Conservation (phyloP, 2,113 vertebrate genomes). For the Sander lucioperca region DNA sequence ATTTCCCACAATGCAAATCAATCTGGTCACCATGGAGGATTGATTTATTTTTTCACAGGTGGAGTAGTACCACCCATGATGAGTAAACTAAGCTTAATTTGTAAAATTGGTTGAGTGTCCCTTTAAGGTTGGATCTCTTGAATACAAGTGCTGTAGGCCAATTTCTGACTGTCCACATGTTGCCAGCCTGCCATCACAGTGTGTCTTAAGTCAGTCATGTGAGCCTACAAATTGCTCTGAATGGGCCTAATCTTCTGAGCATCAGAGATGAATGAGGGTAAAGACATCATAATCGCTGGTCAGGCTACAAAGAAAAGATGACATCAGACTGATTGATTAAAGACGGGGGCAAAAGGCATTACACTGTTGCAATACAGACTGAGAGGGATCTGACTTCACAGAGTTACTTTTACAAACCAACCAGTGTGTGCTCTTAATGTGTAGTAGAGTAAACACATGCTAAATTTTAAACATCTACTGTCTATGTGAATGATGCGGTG, state of each 20-base stretch:
- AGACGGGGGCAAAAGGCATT: background rate
- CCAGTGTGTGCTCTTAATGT: too few relatives aligned
- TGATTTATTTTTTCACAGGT: too few relatives aligned
- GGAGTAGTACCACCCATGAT: too few relatives aligned
- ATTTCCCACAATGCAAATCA: slow-evolving; percentile 2
- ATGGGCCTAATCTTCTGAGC: slow-evolving; percentile 11
- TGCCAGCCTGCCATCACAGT: background rate
- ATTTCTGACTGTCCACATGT: background rate
- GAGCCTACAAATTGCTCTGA: slow-evolving; percentile 2
- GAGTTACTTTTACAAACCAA: background rate
- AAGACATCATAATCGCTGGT: background rate
- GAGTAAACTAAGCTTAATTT: background rate
- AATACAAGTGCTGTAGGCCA: background rate
- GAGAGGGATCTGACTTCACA: background rate
- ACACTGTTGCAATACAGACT: background rate
- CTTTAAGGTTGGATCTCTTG: background rate
- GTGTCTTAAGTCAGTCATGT: slow-evolving; percentile 2
- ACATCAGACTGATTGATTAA: slow-evolving; percentile 9
- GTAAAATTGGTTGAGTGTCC: background rate
- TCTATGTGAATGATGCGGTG: background rate
- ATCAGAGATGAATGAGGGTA: slow-evolving; percentile 11
- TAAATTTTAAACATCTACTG: background rate
- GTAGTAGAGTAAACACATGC: background rate
- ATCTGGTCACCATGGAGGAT: too few relatives aligned
- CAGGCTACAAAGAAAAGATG: slow-evolving; percentile 18